Conservation (phyloP, 2,113 vertebrate species). For the Cebidichthys violaceus region DNA sequence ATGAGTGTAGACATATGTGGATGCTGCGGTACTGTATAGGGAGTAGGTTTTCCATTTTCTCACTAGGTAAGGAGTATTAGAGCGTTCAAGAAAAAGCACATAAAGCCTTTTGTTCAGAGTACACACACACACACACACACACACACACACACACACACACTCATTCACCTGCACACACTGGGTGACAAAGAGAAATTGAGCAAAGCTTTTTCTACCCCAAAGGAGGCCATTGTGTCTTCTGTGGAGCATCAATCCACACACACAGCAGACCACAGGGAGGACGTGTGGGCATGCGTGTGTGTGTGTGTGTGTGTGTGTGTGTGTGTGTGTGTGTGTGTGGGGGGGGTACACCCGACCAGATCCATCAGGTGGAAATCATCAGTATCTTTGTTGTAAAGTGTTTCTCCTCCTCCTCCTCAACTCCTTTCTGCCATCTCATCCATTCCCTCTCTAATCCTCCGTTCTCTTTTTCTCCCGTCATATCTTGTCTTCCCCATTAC, state of each 20-base stretch:
- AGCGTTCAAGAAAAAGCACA: background rate
- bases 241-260: constrained; percentile 33
- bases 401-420: constrained; percentile 11
- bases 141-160: constrained; percentile 4
- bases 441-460: constrained; percentile 35
- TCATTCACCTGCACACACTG: constrained; percentile 3
- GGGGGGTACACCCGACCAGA: constrained; percentile 2
- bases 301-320: too few species aligned
- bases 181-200: constrained; percentile 32
- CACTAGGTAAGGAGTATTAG: background rate
- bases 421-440: constrained; percentile 9
- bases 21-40: background rate
- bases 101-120: constrained; percentile 1
- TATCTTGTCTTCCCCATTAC: background rate
- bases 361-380: constrained; percentile 54
- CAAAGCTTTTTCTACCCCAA: background rate
- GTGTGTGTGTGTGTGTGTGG: too few species aligned
- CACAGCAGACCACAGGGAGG: constrained; percentile 19
- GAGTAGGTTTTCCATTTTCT: background rate
- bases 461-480: background rate
- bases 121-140: constrained; percentile 4
- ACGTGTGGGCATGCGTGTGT: background rate
- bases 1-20: background rate
- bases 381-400: background rate
- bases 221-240: constrained; percentile 33